Evolutionary conservation across 2,888 invertebrate genomes (phyloP), one percentile per base, ranked within the genome.

Genomic region (Thera obeliscata): DNA sequence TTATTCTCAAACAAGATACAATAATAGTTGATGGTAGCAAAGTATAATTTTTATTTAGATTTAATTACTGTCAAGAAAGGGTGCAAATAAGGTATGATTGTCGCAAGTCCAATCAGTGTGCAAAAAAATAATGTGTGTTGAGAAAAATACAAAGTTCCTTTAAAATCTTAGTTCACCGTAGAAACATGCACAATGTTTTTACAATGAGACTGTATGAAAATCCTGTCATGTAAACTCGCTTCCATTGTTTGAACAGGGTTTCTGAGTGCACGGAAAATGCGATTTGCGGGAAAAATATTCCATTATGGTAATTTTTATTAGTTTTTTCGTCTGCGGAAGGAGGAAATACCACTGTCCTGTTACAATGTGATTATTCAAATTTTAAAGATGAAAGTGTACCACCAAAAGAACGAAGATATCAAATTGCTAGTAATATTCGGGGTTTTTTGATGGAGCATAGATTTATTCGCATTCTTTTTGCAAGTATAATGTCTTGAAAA

Each of bases 291-390:
- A 56, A 62, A 52, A 66, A 52, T 66, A 69, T 69, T 66, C 69
- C 66, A 63, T 66, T 66, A 69, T 69, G 69, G 63, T 66, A 69
- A 69, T 69, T 66, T 66, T 63, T 69, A 69, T 56, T 65, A 65
- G 66, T 63, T 69, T 69, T 69, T 66, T 61, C 57, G 57, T 55
- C 50, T 54, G 12, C 52, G 46, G n/a, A 49, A 52, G 55, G 61
- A 61, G 69, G 62, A 69, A 69, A 69, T 59, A 56, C 43, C 55
- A 65, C 52, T 48, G 61, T 69, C 56, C 65, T 65, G 46, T 57
- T 36, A 56, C 33, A 61, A 61, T 58, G 54, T 55, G 57, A 61
- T 61, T 68, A 65, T 65, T 68, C 60, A 50, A 59, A 66, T 65
- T 59, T 56, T 12, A 49, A 35, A 33, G 22, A 50, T 62, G 33